These are phyloP conservation scores for Troides helena DNA, from an alignment of 2,888 invertebrate species.

Conservation along the genomic window DNA sequence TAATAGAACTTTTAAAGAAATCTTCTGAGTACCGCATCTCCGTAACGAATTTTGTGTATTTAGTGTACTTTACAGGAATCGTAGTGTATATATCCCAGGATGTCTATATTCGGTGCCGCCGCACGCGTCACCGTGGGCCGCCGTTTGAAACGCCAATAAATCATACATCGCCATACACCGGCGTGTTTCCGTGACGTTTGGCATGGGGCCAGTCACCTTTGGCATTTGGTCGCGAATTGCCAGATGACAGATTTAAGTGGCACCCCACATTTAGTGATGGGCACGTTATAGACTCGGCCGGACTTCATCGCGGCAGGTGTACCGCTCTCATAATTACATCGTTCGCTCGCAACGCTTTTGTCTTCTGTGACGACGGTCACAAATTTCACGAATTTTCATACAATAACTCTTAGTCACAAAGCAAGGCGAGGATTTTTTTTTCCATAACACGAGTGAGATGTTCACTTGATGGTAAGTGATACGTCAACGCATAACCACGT, in stretches of 20 bases:
- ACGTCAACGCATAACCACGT: no score
- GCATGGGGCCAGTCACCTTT: slow-evolving; percentile 51
- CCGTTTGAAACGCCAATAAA: slow-evolving; percentile 31
- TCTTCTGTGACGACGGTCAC: no score
- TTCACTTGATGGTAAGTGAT: no score
- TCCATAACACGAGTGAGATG: no score
- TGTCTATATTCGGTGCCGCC: neutral
- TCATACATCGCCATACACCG: slow-evolving; percentile 35
- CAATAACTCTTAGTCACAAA: no score
- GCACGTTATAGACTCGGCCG: slow-evolving; percentile 2
- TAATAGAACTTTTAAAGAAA: no score
- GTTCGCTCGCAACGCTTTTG: neutral
- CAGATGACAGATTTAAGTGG: slow-evolving; percentile 46
- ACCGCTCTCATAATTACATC: slow-evolving; percentile 9
- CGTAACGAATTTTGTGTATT: no score
- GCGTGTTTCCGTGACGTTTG: slow-evolving; percentile 34
- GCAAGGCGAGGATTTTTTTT: no score
- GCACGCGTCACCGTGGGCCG: neutral
- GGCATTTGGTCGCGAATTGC: slow-evolving; percentile 45
- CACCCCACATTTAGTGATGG: slow-evolving; percentile 27
- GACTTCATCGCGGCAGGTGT: slow-evolving; percentile 14
- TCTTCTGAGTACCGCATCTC: no score
- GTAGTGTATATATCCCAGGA: neutral
- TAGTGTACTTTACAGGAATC: neutral
- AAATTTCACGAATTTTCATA: no score